phyloP scores from a whole-genome alignment of 2,888 invertebrate species.

The Melinopterus prodromus region DNA sequence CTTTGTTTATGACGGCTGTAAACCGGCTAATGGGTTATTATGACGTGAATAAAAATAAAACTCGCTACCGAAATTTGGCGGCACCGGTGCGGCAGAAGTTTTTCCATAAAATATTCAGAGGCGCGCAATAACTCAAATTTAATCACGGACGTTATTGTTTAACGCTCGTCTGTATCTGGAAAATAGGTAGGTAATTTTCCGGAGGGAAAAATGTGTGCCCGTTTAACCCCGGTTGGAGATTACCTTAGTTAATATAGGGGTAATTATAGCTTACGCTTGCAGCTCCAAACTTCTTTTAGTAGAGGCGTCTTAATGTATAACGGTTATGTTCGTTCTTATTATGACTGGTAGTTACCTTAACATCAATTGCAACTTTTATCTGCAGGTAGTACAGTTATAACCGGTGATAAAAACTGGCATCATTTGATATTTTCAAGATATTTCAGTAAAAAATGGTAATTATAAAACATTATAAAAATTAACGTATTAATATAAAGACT shows the following conservation, averaged over 20 bases:
- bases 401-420: no score
- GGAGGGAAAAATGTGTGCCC: neutral
- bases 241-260: neutral
- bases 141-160: neutral
- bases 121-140: neutral
- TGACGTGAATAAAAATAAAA: neutral
- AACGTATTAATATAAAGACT: no score
- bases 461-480: no score
- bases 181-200: neutral
- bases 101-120: neutral
- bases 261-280: neutral
- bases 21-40: conserved; percentile 4
- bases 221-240: neutral
- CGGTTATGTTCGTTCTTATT: neutral
- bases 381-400: neutral
- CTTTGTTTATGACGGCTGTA: conserved; percentile 4
- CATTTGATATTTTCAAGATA: no score
- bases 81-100: neutral
- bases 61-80: neutral
- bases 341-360: no score
- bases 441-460: no score
- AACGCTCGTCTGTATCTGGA: neutral
- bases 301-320: neutral
- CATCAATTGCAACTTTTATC: neutral
- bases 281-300: neutral